phyloP scores from a whole-genome alignment of 2,888 invertebrate species.

The Drosophila vallismaia region DNA sequence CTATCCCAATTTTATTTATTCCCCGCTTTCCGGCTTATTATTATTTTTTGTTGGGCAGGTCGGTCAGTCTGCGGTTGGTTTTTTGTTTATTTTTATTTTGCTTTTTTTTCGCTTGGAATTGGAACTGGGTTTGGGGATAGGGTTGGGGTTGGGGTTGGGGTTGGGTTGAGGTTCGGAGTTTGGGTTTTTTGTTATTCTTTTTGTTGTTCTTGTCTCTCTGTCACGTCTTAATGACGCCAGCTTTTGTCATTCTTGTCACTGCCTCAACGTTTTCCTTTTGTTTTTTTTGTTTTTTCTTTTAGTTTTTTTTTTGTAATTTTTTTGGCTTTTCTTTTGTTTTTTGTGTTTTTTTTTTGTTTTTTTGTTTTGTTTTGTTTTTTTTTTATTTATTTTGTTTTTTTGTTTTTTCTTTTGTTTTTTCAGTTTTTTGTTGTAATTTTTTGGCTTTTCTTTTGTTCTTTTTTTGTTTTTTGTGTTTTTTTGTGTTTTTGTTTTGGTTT shows the following conservation, averaged over 20 bases:
- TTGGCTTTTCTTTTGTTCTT: too few species aligned
- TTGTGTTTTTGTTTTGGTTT: too few species aligned
- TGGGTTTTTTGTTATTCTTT: conserved; percentile 23
- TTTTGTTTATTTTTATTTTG: conserved; percentile 6
- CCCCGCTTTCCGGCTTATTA: conserved; percentile 7
- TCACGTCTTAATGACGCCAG: conserved; percentile 47
- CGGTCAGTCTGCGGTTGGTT: conserved; percentile 36
- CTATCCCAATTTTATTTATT: conserved; percentile 57
- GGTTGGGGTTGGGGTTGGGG: neutral
- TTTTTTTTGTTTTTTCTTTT: neutral
- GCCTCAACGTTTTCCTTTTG: conserved; percentile 33
- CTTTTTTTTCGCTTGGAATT: neutral
- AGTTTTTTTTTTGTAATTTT: too few species aligned
- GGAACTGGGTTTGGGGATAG: too few species aligned
- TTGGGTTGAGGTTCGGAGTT: neutral
- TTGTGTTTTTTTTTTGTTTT: too few species aligned
- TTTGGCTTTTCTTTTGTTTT: too few species aligned
- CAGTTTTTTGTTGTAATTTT: too few species aligned
- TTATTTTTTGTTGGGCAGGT: conserved; percentile 40
- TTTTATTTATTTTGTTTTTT: too few species aligned
- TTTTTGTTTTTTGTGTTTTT: too few species aligned
- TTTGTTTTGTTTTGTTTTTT: too few species aligned
- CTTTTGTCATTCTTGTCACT: conserved; percentile 38
- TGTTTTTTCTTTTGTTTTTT: too few species aligned
- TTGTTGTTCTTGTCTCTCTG: conserved; percentile 31